Percentiles rank a stretch among this genome's conserved stretches.
These are phyloP conservation scores for Solenodon paradoxus DNA, from an alignment of 2,113 vertebrate species.

Conservation along the genomic window DNA sequence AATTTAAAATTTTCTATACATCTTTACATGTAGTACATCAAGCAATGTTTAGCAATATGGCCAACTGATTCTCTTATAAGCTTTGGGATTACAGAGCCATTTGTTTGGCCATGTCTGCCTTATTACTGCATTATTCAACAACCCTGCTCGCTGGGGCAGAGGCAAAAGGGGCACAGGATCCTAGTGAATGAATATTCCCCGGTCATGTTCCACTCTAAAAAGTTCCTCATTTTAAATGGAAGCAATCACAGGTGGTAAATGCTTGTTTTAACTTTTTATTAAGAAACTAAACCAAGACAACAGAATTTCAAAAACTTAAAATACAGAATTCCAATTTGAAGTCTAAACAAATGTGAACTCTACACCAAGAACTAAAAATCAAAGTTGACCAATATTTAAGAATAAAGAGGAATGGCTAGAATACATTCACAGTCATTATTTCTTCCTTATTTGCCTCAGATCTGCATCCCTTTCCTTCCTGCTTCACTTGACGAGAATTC, in stretches of 20 bases:
- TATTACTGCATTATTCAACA: background rate
- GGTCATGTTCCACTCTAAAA: background rate
- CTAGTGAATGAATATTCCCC: background rate
- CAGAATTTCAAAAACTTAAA: conserved; percentile 61
- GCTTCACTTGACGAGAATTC: background rate
- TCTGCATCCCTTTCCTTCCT: background rate
- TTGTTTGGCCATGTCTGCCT: background rate
- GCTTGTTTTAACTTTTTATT: conserved; percentile 66
- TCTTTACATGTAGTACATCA: background rate
- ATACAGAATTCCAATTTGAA: conserved; percentile 61
- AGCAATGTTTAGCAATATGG: background rate
- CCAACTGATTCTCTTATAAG: background rate
- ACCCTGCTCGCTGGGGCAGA: background rate
- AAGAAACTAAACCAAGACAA: conserved; percentile 69
- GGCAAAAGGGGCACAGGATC: background rate
- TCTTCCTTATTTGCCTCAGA: conserved; percentile 18
- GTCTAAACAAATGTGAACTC: conserved; percentile 64
- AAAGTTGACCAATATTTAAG: conserved; percentile 1
- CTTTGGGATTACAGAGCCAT: background rate
- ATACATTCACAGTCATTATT: conserved; percentile 32
- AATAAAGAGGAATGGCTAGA: conserved; percentile 46
- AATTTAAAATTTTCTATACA: conserved; percentile 18
- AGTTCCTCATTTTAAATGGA: conserved; percentile 42
- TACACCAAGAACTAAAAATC: conserved; percentile 38
- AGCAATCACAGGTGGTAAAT: conserved; percentile 55